Conservation (phyloP, 2,888 invertebrate genomes). For the Parapristionchus giblindavisi region DNA sequence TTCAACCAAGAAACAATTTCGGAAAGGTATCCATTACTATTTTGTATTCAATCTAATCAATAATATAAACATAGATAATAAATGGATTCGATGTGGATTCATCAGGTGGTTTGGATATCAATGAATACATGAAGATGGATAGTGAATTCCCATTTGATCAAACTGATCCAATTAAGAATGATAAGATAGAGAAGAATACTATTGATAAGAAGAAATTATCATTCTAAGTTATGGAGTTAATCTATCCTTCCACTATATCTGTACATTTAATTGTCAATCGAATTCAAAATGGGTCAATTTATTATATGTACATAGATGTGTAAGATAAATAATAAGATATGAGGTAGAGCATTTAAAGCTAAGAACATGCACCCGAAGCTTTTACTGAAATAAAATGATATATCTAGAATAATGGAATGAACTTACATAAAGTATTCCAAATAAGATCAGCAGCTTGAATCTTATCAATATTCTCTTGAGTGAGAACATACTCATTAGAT, state of each 20-base stretch:
- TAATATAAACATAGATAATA: constrained; percentile 6
- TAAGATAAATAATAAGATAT: constrained; percentile 1
- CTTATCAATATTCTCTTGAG: neutral
- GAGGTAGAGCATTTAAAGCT: too few relatives aligned
- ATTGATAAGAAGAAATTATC: neutral
- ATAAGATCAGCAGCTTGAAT: neutral
- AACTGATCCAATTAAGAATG: constrained; percentile 22
- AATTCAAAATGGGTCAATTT: constrained; percentile 26
- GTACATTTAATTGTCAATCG: constrained; percentile 5
- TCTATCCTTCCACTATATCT: neutral
- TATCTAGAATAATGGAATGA: neutral
- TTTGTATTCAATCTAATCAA: neutral
- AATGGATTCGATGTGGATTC: constrained; percentile 28
- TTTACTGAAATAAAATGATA: constrained; percentile 25
- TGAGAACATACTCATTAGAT: constrained; percentile 6
- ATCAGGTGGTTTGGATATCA: constrained; percentile 26
- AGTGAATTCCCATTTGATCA: constrained; percentile 31
- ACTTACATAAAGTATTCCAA: constrained; percentile 12
- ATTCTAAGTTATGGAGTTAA: neutral
- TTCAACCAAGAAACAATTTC: constrained; percentile 33
- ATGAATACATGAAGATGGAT: constrained; percentile 35
- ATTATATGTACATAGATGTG: constrained; percentile 22
- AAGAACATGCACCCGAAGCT: neutral
- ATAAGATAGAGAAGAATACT: constrained; percentile 19
- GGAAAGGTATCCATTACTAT: constrained; percentile 2